Evolutionary conservation across 2,888 invertebrate species (phyloP).

Genomic region (Brachyptera risi): DNA sequence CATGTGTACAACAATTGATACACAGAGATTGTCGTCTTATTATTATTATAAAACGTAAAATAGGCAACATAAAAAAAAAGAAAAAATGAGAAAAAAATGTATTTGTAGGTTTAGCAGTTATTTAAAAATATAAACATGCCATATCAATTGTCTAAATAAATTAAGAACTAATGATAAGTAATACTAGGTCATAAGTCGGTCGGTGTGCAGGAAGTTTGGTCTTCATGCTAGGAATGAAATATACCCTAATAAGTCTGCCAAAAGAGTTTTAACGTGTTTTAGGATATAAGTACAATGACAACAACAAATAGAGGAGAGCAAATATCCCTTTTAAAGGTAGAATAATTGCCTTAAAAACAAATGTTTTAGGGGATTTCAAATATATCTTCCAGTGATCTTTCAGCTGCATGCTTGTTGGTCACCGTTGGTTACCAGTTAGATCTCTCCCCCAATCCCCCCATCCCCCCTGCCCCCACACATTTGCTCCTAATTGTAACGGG

Average conservation of each 20-base stretch:
- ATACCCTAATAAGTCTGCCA: constrained; percentile 30
- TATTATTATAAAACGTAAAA: background rate
- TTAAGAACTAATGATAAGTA: constrained; percentile 30
- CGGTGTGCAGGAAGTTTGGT: too few species aligned
- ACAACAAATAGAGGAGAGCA: too few species aligned
- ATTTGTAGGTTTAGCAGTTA: constrained; percentile 22
- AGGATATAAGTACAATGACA: background rate
- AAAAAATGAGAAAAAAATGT: constrained; percentile 29
- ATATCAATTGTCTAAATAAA: constrained; percentile 34
- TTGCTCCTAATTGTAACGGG: background rate
- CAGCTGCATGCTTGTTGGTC: too few species aligned
- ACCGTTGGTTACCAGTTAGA: constrained; percentile 6
- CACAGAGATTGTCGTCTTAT: constrained; percentile 4
- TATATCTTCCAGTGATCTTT: constrained; percentile 35
- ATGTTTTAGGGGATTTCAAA: constrained; percentile 6
- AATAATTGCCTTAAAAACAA: background rate
- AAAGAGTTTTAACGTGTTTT: constrained; percentile 28
- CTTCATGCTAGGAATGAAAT: too few species aligned
- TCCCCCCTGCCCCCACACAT: too few species aligned
- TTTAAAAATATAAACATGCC: constrained; percentile 27
- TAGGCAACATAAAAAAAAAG: constrained; percentile 11
- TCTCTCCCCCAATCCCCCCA: background rate
- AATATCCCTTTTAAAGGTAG: too few species aligned
- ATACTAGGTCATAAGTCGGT: constrained; percentile 7
- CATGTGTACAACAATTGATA: constrained; percentile 51